Evolutionary conservation across 2,113 vertebrate genomes (phyloP).

Genomic region (Tenebrosternarchus preto): DNA sequence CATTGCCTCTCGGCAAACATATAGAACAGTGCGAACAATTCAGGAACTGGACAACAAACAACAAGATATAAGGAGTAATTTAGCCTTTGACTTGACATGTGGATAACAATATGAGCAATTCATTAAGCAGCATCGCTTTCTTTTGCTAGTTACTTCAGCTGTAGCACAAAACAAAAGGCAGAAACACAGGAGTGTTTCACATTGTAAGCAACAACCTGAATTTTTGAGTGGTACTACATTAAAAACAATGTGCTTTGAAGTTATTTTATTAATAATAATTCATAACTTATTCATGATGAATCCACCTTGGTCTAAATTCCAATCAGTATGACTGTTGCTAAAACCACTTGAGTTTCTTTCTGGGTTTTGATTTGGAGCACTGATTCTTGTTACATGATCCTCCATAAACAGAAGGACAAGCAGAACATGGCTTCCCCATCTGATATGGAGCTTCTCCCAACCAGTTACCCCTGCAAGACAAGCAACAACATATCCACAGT

Average conservation of each 20-base stretch:
- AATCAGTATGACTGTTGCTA: constrained; percentile 44
- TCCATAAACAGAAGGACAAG: constrained; percentile 81
- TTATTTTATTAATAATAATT: constrained; percentile 1
- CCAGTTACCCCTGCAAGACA: constrained; percentile 87
- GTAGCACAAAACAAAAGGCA: neutral
- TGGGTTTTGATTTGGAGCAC: constrained; percentile 76
- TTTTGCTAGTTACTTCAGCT: neutral
- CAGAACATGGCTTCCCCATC: constrained; percentile 80
- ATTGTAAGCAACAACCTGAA: neutral
- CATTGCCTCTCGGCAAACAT: constrained; percentile 38
- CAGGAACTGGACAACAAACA: constrained; percentile 18
- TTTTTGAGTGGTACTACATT: constrained; percentile 12
- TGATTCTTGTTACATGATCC: constrained; percentile 83
- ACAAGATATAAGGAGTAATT: constrained; percentile 23
- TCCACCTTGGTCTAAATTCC: neutral
- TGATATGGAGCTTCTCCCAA: constrained; percentile 85
- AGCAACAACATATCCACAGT: neutral
- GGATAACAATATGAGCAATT: neutral
- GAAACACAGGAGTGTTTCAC: neutral
- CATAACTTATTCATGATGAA: neutral
- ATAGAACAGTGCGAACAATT: constrained; percentile 63
- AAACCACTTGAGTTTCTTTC: constrained; percentile 66
- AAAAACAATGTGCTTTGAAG: neutral
- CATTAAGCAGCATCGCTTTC: neutral
- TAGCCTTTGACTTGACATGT: neutral